Evolutionary conservation across 2,113 vertebrate genomes (phyloP), one percentile per base, ranked within the genome.

Genomic region (Urocolius indicus): DNA sequence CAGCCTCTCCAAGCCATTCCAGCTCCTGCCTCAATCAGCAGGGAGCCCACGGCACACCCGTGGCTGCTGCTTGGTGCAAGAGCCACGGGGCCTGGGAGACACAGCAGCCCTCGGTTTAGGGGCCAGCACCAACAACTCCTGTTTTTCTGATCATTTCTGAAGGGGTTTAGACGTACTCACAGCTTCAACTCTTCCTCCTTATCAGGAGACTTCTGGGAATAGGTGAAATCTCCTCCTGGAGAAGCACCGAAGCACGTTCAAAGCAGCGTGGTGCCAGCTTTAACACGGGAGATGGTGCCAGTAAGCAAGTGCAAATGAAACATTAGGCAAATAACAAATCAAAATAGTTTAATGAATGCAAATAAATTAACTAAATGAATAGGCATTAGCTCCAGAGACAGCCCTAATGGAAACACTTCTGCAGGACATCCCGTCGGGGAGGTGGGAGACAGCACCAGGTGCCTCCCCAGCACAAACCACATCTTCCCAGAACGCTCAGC

Each of bases 191-290:
- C 57, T n/a, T 78, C 79, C 32, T 82, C 23, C 48, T 55, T 13
- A 54, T 9, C 16, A n/a, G 51, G 21, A 43, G 19, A 1, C 16
- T 62, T 49, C 43, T 58, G 71, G 36, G 55, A 83, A 58, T 24
- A 41, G 23, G 20, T 1, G 6, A 43, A 36, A 49, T 38, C n/a
- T 74, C 49, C 30, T 45, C 32, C 41, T 10, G 3, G 32, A 55
- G 41, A 41, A 84, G 59, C 57, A 65, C 24, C 45, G 49, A 59
- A 55, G 83, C 23, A 65, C 82, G 62, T 15, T n/a, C 77, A 41
- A 45, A 49, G 48, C 57, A 43, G 21, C 0, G 1, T 1, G 0
- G 23, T 23, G 48, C 49, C 8, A 27, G 61, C 51, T 78, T 49
- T 51, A 59, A 54, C 52, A 68, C 1, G 0, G 0, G 29, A 59